Evolutionary conservation across 1,140 invertebrate species (phyloP).

Genomic region (Ceratitis capitata): DNA sequence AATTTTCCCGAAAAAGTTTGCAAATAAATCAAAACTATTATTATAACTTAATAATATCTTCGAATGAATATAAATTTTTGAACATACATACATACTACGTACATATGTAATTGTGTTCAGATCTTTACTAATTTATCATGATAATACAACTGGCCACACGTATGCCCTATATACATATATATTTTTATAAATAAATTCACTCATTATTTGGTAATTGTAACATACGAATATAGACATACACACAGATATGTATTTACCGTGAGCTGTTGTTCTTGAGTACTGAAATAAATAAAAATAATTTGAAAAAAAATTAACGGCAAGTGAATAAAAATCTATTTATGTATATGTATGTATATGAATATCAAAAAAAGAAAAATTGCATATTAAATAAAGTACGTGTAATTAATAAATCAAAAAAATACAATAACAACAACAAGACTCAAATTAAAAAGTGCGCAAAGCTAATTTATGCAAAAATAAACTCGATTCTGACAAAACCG

Average conservation of each 20-base stretch:
- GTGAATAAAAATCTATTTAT: too few species aligned
- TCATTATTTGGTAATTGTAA: not conserved
- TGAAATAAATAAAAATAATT: not conserved
- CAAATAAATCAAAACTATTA: too few species aligned
- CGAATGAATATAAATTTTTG: too few species aligned
- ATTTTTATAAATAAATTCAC: not conserved
- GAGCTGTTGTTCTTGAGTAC: not conserved
- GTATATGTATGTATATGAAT: not conserved
- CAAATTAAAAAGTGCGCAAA: not conserved
- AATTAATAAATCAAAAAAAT: constrained; percentile 7
- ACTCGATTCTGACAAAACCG: not conserved
- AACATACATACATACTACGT: too few species aligned
- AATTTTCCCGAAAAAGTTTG: too few species aligned
- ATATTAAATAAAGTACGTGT: constrained; percentile 1
- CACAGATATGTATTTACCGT: too few species aligned
- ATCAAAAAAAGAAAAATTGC: not conserved
- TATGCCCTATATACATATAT: not conserved
- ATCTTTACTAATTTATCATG: too few species aligned
- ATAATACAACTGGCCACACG: too few species aligned
- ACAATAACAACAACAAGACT: not conserved
- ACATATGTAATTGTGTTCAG: not conserved
- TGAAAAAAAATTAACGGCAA: too few species aligned
- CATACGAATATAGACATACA: not conserved
- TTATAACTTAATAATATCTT: too few species aligned
- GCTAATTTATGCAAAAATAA: constrained; percentile 15